Evolutionary conservation across 2,888 invertebrate species (phyloP).

Genomic region (Eristalinus sepulchralis): DNA sequence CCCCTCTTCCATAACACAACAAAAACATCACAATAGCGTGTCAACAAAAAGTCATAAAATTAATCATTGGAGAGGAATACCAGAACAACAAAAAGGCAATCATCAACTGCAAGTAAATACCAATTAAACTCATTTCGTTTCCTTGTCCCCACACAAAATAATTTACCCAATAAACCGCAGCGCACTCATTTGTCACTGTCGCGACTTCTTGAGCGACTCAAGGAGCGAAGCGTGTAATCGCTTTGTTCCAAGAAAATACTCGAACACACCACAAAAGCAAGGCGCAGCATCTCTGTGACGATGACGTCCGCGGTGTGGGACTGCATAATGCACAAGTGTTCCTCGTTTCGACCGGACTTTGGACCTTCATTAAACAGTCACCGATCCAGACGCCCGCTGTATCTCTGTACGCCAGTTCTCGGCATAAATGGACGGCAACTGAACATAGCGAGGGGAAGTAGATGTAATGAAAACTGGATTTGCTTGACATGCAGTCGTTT

Average conservation of each 20-base stretch:
- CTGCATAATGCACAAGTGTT: conserved; percentile 21
- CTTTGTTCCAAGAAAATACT: conserved; percentile 22
- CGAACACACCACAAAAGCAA: not conserved
- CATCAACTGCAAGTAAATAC: not conserved
- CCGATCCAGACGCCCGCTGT: conserved; percentile 19
- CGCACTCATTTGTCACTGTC: not conserved
- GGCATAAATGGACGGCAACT: not conserved
- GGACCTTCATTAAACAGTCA: conserved; percentile 53
- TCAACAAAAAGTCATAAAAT: not conserved
- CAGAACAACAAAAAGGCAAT: not conserved
- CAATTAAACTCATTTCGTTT: not conserved
- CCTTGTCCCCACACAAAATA: not conserved
- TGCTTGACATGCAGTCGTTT: not conserved
- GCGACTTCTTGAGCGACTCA: too few species aligned
- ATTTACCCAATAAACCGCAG: not conserved
- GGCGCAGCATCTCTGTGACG: not conserved
- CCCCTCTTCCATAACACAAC: not conserved
- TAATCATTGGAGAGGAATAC: not conserved
- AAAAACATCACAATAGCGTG: not conserved
- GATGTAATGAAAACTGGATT: not conserved
- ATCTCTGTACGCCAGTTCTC: not conserved
- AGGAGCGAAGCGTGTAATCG: conserved; percentile 3
- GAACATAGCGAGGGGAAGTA: not conserved
- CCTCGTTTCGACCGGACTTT: conserved; percentile 43
- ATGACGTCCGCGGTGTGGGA: conserved; percentile 38